These are phyloP conservation scores for Pipra filicauda DNA, from an alignment of 2,113 vertebrate genomes.

Conservation along the genomic window DNA sequence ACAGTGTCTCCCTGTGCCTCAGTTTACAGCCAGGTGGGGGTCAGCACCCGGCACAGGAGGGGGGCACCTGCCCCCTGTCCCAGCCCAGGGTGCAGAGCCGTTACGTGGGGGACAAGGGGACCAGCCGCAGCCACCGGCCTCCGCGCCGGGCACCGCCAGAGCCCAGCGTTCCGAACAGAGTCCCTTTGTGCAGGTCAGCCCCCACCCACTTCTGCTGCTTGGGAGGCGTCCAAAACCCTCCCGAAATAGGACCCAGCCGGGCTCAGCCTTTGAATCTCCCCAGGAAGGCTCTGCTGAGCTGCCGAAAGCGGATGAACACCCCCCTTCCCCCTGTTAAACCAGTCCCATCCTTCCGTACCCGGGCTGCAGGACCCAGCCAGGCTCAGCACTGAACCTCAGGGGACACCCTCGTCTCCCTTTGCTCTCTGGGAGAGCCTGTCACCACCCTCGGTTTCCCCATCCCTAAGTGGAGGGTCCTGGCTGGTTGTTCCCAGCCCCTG, in stretches of 20 bases:
- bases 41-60: rapidly evolving
- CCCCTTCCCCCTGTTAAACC: neutral
- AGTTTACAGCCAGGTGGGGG: neutral
- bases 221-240: slow-evolving; percentile 29
- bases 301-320: neutral
- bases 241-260: neutral
- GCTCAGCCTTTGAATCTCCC: neutral
- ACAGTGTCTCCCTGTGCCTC: neutral
- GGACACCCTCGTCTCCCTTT: neutral
- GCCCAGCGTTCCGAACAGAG: neutral
- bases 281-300: neutral
- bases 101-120: neutral
- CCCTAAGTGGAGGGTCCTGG: neutral
- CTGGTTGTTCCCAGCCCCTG: neutral
- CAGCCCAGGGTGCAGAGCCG: rapidly evolving
- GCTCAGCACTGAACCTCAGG: neutral
- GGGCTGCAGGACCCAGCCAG: rapidly evolving
- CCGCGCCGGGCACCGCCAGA: rapidly evolving
- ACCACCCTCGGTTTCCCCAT: neutral
- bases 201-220: neutral
- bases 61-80: neutral
- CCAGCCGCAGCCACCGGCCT: neutral
- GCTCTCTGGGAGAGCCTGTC: neutral
- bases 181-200: slow-evolving; percentile 3
- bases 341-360: neutral